These are phyloP conservation scores for Platichthys stellatus DNA, from an alignment of 2,113 vertebrate genomes.

Conservation along the genomic window DNA sequence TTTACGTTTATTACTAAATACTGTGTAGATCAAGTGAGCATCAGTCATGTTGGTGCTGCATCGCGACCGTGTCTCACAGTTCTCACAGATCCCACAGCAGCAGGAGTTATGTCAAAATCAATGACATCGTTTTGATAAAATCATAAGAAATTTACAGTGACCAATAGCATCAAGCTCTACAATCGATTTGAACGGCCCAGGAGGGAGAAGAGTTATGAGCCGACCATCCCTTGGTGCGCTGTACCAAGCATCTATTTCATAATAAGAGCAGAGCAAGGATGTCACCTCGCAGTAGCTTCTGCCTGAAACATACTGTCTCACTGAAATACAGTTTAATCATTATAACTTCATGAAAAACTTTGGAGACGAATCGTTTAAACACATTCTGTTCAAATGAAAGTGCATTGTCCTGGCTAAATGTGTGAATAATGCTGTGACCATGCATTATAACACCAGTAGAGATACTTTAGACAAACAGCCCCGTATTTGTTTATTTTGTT, in stretches of 20 bases:
- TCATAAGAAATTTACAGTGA: neutral
- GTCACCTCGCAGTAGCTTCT: neutral
- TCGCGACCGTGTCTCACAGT: neutral
- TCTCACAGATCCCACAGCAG: neutral
- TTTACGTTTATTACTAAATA: neutral
- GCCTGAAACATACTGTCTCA: neutral
- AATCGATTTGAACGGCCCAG: slow-evolving; percentile 16
- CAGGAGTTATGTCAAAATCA: slow-evolving; percentile 31
- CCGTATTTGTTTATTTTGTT: too few species aligned
- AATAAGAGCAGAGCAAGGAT: slow-evolving; percentile 1
- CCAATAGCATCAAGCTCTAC: slow-evolving; percentile 16
- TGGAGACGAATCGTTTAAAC: too few species aligned
- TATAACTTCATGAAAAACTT: neutral
- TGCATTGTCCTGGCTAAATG: too few species aligned
- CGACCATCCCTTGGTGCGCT: neutral
- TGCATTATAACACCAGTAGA: too few species aligned
- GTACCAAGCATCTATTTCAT: neutral
- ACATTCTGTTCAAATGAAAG: too few species aligned
- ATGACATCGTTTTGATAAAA: slow-evolving; percentile 24
- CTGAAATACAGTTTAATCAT: neutral
- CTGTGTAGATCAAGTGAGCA: neutral
- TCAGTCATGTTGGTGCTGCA: slow-evolving; percentile 12
- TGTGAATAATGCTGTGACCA: too few species aligned
- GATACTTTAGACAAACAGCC: too few species aligned
- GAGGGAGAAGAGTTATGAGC: slow-evolving; percentile 11